Evolutionary conservation across 2,888 invertebrate genomes (phyloP).

Genomic region (Microplitis manilae): DNA sequence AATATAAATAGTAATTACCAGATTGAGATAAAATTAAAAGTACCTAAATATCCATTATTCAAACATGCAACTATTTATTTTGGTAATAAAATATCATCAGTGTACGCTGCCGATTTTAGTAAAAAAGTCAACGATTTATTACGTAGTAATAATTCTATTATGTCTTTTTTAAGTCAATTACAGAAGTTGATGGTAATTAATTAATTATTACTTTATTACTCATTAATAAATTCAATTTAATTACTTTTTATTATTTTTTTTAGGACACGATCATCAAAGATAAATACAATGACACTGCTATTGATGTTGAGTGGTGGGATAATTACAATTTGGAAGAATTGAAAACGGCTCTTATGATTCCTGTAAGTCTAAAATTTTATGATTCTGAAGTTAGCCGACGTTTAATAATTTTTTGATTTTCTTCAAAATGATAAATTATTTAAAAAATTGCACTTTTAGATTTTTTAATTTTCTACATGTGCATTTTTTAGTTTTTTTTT

Average conservation of each 20-base stretch:
- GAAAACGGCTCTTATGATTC: constrained; percentile 49
- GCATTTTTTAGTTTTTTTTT: no score
- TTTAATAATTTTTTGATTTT: constrained; percentile 5
- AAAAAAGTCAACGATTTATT: constrained; percentile 51
- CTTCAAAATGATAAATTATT: constrained; percentile 5
- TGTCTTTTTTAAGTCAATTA: constrained; percentile 59
- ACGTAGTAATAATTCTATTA: constrained; percentile 54
- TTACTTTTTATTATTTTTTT: constrained; percentile 13
- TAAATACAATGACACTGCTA: constrained; percentile 21
- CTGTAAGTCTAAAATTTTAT: constrained; percentile 53
- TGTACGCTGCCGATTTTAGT: constrained; percentile 53
- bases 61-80: constrained; percentile 56
- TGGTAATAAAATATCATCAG: constrained; percentile 55
- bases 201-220: background rate
- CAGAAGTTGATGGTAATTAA: constrained; percentile 54
- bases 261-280: constrained; percentile 44
- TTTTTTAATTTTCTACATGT: background rate
- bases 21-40: constrained; percentile 59
- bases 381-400: background rate
- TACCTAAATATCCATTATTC: constrained; percentile 63
- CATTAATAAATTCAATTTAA: background rate
- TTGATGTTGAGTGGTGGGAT: constrained; percentile 21
- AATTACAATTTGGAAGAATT: constrained; percentile 57
- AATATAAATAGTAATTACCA: constrained; percentile 50
- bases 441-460: background rate